These are phyloP conservation scores for Hepsetus odoe DNA, from an alignment of 2,113 vertebrate species.

Conservation along the genomic window DNA sequence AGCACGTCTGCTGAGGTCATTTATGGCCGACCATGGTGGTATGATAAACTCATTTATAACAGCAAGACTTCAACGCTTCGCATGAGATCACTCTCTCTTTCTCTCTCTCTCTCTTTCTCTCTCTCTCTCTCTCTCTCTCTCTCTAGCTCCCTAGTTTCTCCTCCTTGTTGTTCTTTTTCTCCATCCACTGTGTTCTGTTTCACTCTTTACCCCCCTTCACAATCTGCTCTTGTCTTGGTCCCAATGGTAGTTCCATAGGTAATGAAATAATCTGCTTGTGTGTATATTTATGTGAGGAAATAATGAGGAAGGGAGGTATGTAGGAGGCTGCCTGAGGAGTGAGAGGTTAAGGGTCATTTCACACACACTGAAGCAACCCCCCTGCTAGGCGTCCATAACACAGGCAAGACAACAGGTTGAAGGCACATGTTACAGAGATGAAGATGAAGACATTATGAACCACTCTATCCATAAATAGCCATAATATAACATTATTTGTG, in stretches of 20 bases:
- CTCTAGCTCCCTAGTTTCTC: neutral
- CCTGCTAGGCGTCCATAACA: slow-evolving; percentile 74
- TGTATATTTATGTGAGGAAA: slow-evolving; percentile 78
- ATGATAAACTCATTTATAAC: slow-evolving; percentile 84
- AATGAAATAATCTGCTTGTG: slow-evolving; percentile 87
- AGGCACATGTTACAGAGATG: slow-evolving; percentile 70
- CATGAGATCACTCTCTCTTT: slow-evolving; percentile 77
- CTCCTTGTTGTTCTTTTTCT: neutral
- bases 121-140: neutral
- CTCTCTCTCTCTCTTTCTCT: slow-evolving; percentile 31
- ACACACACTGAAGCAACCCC: slow-evolving; percentile 68
- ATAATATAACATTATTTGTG: too few relatives aligned
- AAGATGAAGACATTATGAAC: slow-evolving; percentile 54
- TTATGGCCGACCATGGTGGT: slow-evolving; percentile 81
- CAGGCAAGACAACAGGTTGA: slow-evolving; percentile 65
- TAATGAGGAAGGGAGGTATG: slow-evolving; percentile 76
- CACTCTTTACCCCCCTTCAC: slow-evolving; percentile 8
- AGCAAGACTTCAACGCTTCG: slow-evolving; percentile 77
- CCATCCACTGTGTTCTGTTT: slow-evolving; percentile 8
- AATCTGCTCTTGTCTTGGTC: slow-evolving; percentile 55
- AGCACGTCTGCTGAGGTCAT: slow-evolving; percentile 87
- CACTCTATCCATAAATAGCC: neutral
- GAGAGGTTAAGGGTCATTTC: slow-evolving; percentile 70
- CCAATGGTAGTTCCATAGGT: slow-evolving; percentile 63
- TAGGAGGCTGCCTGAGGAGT: slow-evolving; percentile 71